Base-by-base conservation (phyloP, 2,797 vertebrate genomes). In the Chelon labrosus region DNA sequence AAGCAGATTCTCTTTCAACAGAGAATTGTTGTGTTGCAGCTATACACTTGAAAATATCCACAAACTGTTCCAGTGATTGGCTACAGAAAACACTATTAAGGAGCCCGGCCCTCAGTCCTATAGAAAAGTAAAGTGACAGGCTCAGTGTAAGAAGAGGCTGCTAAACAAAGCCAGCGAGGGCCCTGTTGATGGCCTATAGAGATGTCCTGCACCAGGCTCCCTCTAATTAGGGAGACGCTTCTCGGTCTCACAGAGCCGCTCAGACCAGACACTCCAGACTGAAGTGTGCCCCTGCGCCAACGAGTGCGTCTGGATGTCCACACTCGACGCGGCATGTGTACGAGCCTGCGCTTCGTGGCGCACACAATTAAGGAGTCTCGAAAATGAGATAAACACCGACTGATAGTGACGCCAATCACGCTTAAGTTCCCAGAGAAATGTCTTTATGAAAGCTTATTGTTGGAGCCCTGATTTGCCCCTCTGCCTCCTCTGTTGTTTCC, bases 111-210 rank as follows among this genome's bases (percentile, higher is more conserved):
- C 80, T 88, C 86, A 35, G 76, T 49, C 80, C 88, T 73, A 90
- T 89, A 91, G 90, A 94, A 88, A 89, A 85, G 88, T 87, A 89
- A 91, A 93, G 86, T 91, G 91, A 94, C 92, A 87, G 91, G 51
- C 83, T 84, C 59, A 77, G 84, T 73, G 80, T 58, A 79, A 80
- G 86, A 86, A 66, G 90, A 88, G 91, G 73, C 79, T 80, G 64
- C 61, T 16, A 87, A 88, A 93, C 91, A 94, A 94, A 93, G 89
- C 89, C 82, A 38, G 69, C 56, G 46, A 86, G 86, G 82, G 81
- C 57, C 82, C 85, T 77, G 90, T 88, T 52, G 85, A 85, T 82
- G 84, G 86, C 83, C 87, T 77, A 76, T 84, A 91, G 90, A 93
- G 90, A 86, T 77, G 88, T 89, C 84, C 91, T 79, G 84, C 86